These are phyloP conservation scores for Andrena hattorfiana DNA, from an alignment of 2,888 invertebrate species.

Conservation along the genomic window DNA sequence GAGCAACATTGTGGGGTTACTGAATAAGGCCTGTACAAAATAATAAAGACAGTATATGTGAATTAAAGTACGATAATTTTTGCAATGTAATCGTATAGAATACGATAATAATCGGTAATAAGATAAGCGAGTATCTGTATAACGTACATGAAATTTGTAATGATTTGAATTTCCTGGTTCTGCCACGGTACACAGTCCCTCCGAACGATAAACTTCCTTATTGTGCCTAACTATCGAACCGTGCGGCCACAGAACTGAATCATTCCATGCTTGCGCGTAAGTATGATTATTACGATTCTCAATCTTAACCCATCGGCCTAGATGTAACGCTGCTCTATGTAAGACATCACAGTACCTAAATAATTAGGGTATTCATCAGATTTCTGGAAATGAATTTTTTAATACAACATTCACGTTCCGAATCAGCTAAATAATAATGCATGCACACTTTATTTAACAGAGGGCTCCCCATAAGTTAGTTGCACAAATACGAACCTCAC, in stretches of 20 bases:
- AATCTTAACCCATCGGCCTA: slow-evolving; percentile 91
- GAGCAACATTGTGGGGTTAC: slow-evolving; percentile 92
- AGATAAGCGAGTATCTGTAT: background rate
- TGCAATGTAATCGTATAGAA: background rate
- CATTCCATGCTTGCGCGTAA: slow-evolving; percentile 87
- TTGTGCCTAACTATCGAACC: slow-evolving; percentile 91
- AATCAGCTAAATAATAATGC: background rate
- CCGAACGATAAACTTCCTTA: slow-evolving; percentile 91
- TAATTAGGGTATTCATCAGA: slow-evolving; percentile 48
- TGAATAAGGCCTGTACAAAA: slow-evolving; percentile 92
- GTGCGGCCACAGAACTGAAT: slow-evolving; percentile 90
- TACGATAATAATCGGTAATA: background rate
- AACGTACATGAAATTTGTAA: slow-evolving; percentile 94
- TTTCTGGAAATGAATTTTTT: slow-evolving; percentile 45
- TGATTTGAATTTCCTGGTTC: slow-evolving; percentile 94
- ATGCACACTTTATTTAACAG: background rate
- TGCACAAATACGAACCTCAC: slow-evolving; percentile 84
- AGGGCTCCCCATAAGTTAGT: background rate
- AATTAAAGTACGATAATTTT: background rate
- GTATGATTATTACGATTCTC: slow-evolving; percentile 87
- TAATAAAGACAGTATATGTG: slow-evolving; percentile 48
- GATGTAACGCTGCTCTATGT: slow-evolving; percentile 95
- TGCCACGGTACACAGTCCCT: slow-evolving; percentile 93
- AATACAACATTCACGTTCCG: slow-evolving; percentile 28
- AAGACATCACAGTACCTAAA: slow-evolving; percentile 93